Evolutionary conservation across 2,797 vertebrate genomes (phyloP).

Genomic region (Tenualosa thibaudeaui): DNA sequence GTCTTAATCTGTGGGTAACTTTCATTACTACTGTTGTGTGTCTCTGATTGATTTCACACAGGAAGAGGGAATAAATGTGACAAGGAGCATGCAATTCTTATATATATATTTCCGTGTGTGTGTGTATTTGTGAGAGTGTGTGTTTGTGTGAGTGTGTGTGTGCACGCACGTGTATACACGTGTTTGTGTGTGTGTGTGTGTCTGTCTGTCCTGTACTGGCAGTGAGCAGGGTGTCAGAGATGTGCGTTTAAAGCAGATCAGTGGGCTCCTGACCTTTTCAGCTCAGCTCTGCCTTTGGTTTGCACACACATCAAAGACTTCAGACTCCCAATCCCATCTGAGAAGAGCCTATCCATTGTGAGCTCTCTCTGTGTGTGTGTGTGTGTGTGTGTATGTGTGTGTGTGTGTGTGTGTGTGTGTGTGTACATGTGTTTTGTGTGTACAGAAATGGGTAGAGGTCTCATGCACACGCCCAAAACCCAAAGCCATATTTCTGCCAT

Average conservation of each 20-base stretch:
- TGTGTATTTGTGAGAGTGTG: too few species aligned
- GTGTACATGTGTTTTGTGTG: background rate
- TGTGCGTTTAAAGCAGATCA: conserved; percentile 34
- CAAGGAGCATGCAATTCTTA: too few species aligned
- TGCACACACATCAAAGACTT: conserved; percentile 42
- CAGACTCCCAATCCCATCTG: conserved; percentile 36
- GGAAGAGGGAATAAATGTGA: background rate
- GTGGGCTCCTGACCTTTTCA: conserved; percentile 38
- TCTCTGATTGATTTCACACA: background rate
- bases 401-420: background rate
- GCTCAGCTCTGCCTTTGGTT: conserved; percentile 32
- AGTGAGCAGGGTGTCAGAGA: conserved; percentile 40
- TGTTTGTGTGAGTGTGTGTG: too few species aligned
- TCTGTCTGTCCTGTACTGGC: conserved; percentile 50
- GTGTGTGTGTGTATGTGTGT: background rate
- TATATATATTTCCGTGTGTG: too few species aligned
- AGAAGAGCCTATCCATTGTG: conserved; percentile 27
- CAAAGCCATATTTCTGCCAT: conserved; percentile 38
- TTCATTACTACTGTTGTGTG: background rate
- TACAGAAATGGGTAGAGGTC: conserved; percentile 14
- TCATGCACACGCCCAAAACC: conserved; percentile 30
- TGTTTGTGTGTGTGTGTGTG: background rate
- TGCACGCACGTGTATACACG: background rate
- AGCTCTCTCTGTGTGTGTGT: conserved; percentile 23
- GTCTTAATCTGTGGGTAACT: background rate